Percentiles rank a stretch among this genome's conserved stretches.
Conservation (phyloP, 1,140 invertebrate species). For the Odontomachus brunneus region DNA sequence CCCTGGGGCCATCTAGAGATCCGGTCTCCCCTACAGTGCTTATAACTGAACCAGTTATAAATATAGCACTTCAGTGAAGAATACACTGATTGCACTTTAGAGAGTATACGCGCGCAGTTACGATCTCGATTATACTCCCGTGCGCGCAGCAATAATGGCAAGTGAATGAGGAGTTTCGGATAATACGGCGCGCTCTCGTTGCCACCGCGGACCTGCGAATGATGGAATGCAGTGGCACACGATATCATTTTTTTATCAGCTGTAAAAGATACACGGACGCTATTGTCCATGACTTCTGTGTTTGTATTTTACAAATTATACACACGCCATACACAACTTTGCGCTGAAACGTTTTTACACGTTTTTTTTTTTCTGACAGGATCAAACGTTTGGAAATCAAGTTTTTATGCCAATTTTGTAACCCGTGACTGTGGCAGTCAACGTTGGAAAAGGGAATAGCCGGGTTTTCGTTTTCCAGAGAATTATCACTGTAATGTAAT, state of each 20-base stretch:
- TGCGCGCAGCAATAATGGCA: slow-evolving; percentile 30
- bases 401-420: not conserved
- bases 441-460: not conserved
- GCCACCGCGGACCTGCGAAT: slow-evolving; percentile 20
- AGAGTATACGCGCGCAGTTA: slow-evolving; percentile 5
- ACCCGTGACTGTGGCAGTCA: too few relatives aligned
- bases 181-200: slow-evolving; percentile 41
- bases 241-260: not conserved
- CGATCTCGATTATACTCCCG: slow-evolving; percentile 27
- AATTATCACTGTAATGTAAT: not conserved
- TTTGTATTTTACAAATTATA: slow-evolving; percentile 13
- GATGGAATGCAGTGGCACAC: slow-evolving; percentile 20
- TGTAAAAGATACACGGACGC: not conserved
- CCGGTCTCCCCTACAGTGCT: too few relatives aligned
- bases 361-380: not conserved
- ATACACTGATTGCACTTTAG: too few relatives aligned
- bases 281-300: slow-evolving; percentile 17
- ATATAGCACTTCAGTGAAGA: too few relatives aligned
- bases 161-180: slow-evolving; percentile 42
- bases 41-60: too few relatives aligned
- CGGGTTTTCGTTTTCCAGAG: not conserved
- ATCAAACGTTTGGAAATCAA: not conserved
- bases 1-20: too few relatives aligned
- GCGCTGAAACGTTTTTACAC: not conserved
- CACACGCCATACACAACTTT: not conserved